These are phyloP conservation scores for Protobothrops flavoviridis DNA, from an alignment of 2,113 vertebrate genomes.

Conservation along the genomic window DNA sequence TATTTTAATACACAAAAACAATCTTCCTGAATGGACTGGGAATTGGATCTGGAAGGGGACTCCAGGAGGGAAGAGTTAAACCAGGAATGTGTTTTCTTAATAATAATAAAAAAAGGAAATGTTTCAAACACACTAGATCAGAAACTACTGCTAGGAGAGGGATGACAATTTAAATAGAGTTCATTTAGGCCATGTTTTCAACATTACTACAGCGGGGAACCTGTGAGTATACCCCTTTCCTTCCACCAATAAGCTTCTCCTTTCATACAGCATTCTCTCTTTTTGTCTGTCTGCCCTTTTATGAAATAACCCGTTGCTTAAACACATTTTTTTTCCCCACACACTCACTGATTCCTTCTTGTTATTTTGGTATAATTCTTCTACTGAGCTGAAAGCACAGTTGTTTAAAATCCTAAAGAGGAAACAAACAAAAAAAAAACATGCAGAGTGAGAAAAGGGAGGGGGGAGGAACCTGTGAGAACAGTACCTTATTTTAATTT, in stretches of 20 bases:
- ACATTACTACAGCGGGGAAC: neutral
- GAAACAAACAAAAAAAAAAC: neutral
- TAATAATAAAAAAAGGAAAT: neutral
- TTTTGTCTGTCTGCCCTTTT: neutral
- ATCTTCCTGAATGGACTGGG: neutral
- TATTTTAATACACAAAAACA: neutral
- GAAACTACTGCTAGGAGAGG: neutral
- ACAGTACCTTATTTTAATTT: slow-evolving; percentile 5
- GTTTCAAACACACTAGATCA: neutral
- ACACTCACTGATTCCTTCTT: neutral
- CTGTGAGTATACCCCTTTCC: neutral
- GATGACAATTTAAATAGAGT: neutral
- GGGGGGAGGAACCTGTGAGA: slow-evolving; percentile 13
- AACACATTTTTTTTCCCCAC: neutral
- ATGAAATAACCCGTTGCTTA: rapidly evolving
- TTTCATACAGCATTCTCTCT: neutral
- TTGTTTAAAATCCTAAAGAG: neutral
- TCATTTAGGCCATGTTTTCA: neutral
- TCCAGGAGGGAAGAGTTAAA: neutral
- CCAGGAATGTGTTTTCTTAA: neutral
- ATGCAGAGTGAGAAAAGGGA: neutral
- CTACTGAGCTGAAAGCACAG: neutral
- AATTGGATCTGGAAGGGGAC: too few relatives aligned
- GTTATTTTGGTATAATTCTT: slow-evolving; percentile 2
- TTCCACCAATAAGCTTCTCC: neutral